A percentile compares a stretch with the other conserved stretches of the same genome.
These are phyloP conservation scores for Zosterops borbonicus DNA, from an alignment of 2,113 vertebrate species.

Conservation along the genomic window DNA sequence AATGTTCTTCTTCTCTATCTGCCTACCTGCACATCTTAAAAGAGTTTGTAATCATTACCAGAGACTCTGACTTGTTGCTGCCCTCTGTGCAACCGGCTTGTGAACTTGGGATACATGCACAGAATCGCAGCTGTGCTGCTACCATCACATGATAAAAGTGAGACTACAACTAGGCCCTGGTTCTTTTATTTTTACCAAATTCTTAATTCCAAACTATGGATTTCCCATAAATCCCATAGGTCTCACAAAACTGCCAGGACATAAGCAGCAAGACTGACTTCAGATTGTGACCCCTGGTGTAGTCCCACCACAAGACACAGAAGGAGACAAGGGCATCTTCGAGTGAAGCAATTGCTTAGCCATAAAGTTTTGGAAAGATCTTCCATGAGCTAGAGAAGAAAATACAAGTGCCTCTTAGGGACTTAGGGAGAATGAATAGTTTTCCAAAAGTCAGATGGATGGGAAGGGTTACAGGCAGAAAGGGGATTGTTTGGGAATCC, in stretches of 20 bases:
- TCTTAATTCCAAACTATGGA: neutral
- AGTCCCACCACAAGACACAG: neutral
- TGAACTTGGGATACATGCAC: neutral
- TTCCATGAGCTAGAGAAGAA: neutral
- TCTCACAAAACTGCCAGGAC: neutral
- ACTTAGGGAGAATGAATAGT: neutral
- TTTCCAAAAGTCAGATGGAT: neutral
- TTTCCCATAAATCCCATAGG: neutral
- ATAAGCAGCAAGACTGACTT: neutral
- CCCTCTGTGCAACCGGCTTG: neutral
- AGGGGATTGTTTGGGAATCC: neutral
- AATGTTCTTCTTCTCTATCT: neutral
- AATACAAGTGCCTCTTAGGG: neutral
- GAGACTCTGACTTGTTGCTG: neutral
- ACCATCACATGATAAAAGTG: neutral
- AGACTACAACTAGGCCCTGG: rapidly evolving
- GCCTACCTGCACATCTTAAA: neutral
- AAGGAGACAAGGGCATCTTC: neutral
- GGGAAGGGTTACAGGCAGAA: neutral
- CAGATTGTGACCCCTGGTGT: neutral
- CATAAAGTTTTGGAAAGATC: neutral
- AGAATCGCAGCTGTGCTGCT: neutral
- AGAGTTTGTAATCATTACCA: neutral
- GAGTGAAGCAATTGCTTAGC: neutral
- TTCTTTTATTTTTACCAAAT: slow-evolving; percentile 1